These are phyloP conservation scores for Tachypleus tridentatus DNA, from an alignment of 1,140 invertebrate genomes.

Conservation along the genomic window DNA sequence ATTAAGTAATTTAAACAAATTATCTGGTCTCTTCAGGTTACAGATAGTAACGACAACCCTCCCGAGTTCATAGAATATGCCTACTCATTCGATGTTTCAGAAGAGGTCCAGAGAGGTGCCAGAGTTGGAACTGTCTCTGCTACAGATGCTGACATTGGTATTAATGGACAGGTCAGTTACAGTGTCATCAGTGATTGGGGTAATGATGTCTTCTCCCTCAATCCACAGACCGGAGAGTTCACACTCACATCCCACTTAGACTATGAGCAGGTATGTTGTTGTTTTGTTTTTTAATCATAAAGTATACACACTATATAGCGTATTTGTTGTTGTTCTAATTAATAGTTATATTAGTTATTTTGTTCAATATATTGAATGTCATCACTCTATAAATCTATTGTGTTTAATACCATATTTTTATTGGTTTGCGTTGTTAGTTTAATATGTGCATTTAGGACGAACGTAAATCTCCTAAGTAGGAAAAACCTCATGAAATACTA, in stretches of 20 bases:
- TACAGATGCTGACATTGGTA: conserved; percentile 65
- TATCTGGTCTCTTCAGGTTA: conserved; percentile 47
- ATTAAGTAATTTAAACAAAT: no score
- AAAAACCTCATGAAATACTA: no score
- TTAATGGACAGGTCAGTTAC: conserved; percentile 78
- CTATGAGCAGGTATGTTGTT: conserved; percentile 65
- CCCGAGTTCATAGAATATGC: conserved; percentile 68
- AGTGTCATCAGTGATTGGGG: conserved; percentile 84
- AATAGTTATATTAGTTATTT: no score
- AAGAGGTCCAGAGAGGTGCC: conserved; percentile 64
- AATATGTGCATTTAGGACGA: no score
- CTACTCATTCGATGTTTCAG: conserved; percentile 79
- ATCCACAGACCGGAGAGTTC: conserved; percentile 76
- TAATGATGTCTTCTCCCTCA: conserved; percentile 83
- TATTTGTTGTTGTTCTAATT: no score
- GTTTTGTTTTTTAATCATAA: no score
- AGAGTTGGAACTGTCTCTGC: conserved; percentile 70
- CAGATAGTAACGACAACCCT: conserved; percentile 86
- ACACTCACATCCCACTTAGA: conserved; percentile 76
- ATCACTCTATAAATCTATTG: no score
- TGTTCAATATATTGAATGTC: no score
- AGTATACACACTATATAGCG: no score
- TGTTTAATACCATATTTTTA: no score
- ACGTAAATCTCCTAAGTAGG: no score
- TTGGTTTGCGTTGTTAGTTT: no score